phyloP scores from a whole-genome alignment of 2,888 invertebrate genomes.

The Podabrus alpinus region DNA sequence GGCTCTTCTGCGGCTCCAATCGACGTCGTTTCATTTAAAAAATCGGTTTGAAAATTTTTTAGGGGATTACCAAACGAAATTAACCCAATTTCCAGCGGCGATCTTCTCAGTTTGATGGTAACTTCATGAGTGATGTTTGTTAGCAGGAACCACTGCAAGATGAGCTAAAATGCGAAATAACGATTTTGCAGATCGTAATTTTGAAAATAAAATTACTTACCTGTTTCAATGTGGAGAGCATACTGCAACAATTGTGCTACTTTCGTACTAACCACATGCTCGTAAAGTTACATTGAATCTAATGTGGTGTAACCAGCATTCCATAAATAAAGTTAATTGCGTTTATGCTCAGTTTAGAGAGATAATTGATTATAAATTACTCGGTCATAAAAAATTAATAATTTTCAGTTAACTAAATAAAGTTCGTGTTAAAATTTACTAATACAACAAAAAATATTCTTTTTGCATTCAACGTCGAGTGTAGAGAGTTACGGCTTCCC shows the following conservation, averaged over 20 bases:
- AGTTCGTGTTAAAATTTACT: neutral
- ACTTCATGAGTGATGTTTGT: neutral
- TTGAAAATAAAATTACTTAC: conserved; percentile 6
- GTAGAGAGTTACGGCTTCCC: neutral
- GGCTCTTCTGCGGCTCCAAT: neutral
- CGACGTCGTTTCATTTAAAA: neutral
- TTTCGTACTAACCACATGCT: conserved; percentile 22
- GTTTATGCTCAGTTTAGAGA: neutral
- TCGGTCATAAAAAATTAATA: neutral
- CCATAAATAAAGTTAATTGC: conserved; percentile 4
- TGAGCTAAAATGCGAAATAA: neutral
- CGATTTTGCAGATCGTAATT: neutral
- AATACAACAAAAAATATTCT: too few species aligned
- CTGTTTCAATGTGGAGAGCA: conserved; percentile 17
- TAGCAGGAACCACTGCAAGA: neutral
- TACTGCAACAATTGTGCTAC: conserved; percentile 25
- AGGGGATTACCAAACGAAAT: conserved; percentile 6
- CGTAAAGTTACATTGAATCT: conserved; percentile 25
- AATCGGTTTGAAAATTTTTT: neutral
- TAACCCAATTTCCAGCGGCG: conserved; percentile 17
- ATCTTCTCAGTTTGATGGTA: neutral
- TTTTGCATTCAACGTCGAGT: too few species aligned
- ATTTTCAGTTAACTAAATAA: neutral
- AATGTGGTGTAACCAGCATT: conserved; percentile 3
- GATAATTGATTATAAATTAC: neutral